phyloP scores from a whole-genome alignment of 2,888 invertebrate species.

The Agrotis clavis region DNA sequence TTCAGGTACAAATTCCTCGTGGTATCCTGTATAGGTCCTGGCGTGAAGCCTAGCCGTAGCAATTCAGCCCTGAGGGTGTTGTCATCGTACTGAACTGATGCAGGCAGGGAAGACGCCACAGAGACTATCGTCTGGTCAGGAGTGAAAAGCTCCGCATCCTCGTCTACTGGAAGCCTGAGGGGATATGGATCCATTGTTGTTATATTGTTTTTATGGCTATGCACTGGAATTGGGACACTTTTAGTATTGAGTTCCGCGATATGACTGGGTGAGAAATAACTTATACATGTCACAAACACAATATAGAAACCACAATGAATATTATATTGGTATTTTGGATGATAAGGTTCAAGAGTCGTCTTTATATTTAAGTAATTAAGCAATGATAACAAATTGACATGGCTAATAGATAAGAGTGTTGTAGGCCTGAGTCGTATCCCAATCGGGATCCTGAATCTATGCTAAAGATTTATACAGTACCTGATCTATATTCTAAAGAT shows the following conservation, averaged over 20 bases:
- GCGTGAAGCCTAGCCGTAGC: slow-evolving; percentile 92
- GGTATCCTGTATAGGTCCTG: slow-evolving; percentile 95
- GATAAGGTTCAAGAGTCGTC: background rate
- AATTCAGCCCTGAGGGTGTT: slow-evolving; percentile 93
- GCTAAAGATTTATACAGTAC: too few relatives aligned
- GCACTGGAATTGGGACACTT: background rate
- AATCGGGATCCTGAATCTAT: background rate
- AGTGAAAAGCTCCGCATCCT: slow-evolving; percentile 69
- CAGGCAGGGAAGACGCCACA: slow-evolving; percentile 90
- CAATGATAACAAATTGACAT: background rate
- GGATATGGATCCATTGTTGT: slow-evolving; percentile 19
- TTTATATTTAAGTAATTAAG: background rate
- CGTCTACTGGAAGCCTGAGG: slow-evolving; percentile 83
- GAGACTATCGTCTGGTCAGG: slow-evolving; percentile 84
- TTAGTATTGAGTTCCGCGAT: too few relatives aligned
- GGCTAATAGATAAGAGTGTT: slow-evolving; percentile 4
- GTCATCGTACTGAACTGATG: slow-evolving; percentile 93
- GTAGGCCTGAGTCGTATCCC: background rate
- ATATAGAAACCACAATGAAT: too few relatives aligned
- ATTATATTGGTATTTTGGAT: background rate
- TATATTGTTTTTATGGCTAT: background rate
- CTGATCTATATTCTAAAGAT: background rate
- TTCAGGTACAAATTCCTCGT: slow-evolving; percentile 95
- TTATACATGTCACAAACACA: background rate
- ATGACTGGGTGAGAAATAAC: background rate